Evolutionary conservation across 1,140 invertebrate species (phyloP).

Genomic region (Parapsyche elsis): DNA sequence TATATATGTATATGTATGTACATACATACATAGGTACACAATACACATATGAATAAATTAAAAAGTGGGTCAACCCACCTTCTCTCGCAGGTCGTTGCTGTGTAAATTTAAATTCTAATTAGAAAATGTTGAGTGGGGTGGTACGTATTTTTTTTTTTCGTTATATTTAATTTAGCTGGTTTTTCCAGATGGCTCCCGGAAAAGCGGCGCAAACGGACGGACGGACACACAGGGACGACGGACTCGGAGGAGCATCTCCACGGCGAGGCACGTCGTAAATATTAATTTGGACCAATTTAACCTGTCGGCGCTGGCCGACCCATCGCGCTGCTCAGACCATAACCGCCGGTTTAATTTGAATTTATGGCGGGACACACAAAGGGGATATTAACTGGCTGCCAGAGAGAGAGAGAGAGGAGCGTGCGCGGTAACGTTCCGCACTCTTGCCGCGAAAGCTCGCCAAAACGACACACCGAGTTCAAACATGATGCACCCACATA

Average conservation of each 20-base stretch:
- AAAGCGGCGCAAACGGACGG: background rate
- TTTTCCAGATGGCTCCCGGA: background rate
- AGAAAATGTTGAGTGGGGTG: no score
- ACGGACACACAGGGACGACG: background rate
- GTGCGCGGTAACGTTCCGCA: no score
- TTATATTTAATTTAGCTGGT: background rate
- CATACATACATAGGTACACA: no score
- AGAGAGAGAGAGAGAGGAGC: background rate
- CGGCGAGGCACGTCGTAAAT: constrained; percentile 37
- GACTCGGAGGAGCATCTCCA: background rate
- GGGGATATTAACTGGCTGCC: constrained; percentile 42
- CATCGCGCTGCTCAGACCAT: constrained; percentile 27
- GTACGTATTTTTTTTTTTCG: background rate
- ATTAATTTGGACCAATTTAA: constrained; percentile 47
- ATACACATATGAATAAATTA: no score
- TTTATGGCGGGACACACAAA: constrained; percentile 44
- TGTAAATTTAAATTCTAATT: no score
- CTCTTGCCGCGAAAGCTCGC: no score
- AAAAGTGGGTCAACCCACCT: no score
- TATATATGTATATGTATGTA: no score
- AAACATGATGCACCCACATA: no score
- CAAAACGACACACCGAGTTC: no score
- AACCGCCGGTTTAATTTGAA: constrained; percentile 45
- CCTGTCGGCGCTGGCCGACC: constrained; percentile 40
- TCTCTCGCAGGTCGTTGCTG: no score